Evolutionary conservation across 2,113 vertebrate genomes (phyloP).

Genomic region (rat (Rattus norvegicus)): DNA sequence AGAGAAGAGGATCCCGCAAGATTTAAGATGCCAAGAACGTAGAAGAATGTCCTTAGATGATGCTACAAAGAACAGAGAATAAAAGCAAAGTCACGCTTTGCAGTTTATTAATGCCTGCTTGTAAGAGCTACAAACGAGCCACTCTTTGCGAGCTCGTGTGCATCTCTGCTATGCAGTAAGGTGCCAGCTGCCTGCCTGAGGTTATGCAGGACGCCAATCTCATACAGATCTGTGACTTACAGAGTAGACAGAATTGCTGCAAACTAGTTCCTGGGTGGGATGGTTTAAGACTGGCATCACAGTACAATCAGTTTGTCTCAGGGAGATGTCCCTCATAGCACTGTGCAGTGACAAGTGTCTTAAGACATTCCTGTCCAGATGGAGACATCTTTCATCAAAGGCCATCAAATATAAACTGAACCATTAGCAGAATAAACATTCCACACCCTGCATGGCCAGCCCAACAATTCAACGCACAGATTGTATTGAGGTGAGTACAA

Average conservation of each 20-base stretch:
- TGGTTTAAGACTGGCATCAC: background rate
- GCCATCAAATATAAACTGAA: background rate
- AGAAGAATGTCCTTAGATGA: background rate
- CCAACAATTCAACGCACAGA: background rate
- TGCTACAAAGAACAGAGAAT: background rate
- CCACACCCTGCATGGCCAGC: fast-evolving
- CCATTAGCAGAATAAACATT: fast-evolving
- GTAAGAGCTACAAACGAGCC: background rate
- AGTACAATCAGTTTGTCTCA: background rate
- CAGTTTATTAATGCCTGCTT: background rate
- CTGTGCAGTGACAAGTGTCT: fast-evolving
- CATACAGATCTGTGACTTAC: background rate
- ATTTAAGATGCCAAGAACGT: background rate
- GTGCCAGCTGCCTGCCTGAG: background rate
- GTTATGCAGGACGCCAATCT: background rate
- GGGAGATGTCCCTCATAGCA: background rate
- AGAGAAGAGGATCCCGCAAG: background rate
- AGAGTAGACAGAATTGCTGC: background rate
- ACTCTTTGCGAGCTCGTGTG: background rate
- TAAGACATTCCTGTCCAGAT: background rate
- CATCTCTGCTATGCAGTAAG: background rate
- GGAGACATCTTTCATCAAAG: background rate
- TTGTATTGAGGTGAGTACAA: no score
- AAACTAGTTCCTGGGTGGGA: background rate
- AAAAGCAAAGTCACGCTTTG: background rate